A percentile compares a stretch with the other conserved stretches of the same genome.
These are phyloP conservation scores for Chiloscyllium punctatum DNA, from an alignment of 2,797 vertebrate species.

Conservation along the genomic window DNA sequence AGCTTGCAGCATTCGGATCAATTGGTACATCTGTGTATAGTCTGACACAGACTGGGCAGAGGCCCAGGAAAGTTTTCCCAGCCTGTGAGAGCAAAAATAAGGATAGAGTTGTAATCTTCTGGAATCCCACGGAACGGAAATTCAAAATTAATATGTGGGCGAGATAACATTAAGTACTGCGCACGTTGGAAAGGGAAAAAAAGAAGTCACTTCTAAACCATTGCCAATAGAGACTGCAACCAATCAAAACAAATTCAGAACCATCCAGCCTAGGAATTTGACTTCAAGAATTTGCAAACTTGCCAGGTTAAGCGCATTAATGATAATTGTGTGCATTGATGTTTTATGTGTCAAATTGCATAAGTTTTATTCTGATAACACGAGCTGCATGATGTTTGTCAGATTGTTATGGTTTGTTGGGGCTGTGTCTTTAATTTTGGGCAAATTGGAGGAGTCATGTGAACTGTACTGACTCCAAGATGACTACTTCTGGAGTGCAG, in stretches of 20 bases:
- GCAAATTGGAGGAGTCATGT: no score
- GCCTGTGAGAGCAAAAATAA: conserved; percentile 39
- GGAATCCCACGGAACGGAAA: conserved; percentile 21
- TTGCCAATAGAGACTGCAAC: background rate
- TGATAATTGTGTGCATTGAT: background rate
- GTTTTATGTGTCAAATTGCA: background rate
- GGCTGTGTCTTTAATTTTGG: background rate
- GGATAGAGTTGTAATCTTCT: background rate
- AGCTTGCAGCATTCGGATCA: conserved; percentile 54
- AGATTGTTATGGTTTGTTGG: background rate
- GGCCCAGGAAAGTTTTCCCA: conserved; percentile 53
- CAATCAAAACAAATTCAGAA: background rate
- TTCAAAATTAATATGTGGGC: conserved; percentile 27
- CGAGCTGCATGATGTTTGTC: background rate
- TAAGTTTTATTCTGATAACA: background rate
- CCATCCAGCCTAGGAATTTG: background rate
- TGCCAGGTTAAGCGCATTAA: background rate
- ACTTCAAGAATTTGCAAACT: background rate
- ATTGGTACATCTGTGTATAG: conserved; percentile 54
- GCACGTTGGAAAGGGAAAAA: background rate
- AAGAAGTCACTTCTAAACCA: background rate
- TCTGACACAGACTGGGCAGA: conserved; percentile 47
- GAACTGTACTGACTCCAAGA: no score
- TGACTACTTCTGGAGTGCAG: no score
- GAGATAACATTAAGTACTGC: conserved; percentile 11